Evolutionary conservation across 2,113 vertebrate genomes (phyloP), one percentile per base, ranked within the genome.

Genomic region (Nycticorax nycticorax): DNA sequence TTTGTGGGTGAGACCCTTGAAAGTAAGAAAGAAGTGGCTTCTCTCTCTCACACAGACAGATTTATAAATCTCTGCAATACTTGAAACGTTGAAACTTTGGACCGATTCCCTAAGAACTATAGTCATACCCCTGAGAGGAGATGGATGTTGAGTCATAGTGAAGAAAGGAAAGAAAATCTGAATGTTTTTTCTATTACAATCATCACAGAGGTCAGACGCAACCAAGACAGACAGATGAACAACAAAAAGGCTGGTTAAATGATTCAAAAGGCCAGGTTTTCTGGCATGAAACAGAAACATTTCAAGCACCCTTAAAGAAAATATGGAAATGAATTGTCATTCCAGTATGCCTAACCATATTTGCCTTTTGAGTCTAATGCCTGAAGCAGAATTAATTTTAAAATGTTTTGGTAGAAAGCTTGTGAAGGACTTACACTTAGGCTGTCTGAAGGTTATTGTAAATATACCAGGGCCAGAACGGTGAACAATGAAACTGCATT

Each of bases 131-230:
- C 53, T 78, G 91, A 95, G 91, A 91, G 82, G 55, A 97, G 80
- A 95, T 94, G 91, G 88, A 92, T 95, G 96, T 95, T 97, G 97
- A 97, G 91, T 96, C 96, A 97, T 55, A 78, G 15, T 39, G 62
- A 95, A 92, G 83, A 94, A 94, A 95, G 67, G 68, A 94, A 92
- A 97, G 91, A 91, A 96, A 91, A 79, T 53, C 57, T 32, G 94
- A 85, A 87, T 94, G 86, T 76, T 95, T 97, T 90, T 86, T 89
- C 78, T 96, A 64, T 95, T 93, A 87, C 83, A 92, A 14, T 93
- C 57, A 66, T 96, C 78, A 47, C 80, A 89, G 86, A 95, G 80
- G 95, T 96, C 92, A 92, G 89, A 91, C 4, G 0, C 91, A 94
- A 93, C 80, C 48, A 94, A 72, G 91, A 87, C 83, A 88, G 90